Percentiles rank a stretch among this genome's conserved stretches.
phyloP scores from a whole-genome alignment of 2,113 vertebrate species.

The Ascaphus truei region DNA sequence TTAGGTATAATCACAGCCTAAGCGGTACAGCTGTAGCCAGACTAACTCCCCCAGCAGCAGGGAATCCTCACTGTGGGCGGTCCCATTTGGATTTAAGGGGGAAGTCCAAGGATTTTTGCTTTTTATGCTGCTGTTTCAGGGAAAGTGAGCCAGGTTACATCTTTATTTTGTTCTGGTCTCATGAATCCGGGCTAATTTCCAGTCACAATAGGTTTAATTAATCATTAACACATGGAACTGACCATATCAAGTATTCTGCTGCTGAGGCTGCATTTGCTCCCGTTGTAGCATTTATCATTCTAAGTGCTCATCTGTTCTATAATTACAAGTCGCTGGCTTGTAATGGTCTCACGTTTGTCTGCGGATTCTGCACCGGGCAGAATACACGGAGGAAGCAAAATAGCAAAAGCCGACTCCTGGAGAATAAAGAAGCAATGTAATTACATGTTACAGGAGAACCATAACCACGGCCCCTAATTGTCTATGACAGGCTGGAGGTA shows the following conservation, averaged over 20 bases:
- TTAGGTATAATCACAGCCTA: too few species aligned
- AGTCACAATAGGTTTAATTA: too few species aligned
- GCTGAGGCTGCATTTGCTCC: too few species aligned
- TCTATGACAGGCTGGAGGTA: neutral
- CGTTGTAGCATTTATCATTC: slow-evolving; percentile 6
- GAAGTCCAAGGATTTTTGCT: too few species aligned
- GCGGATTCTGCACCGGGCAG: neutral
- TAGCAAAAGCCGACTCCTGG: neutral
- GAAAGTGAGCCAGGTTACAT: too few species aligned
- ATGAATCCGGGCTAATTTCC: too few species aligned
- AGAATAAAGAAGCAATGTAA: slow-evolving; percentile 21
- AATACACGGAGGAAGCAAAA: neutral
- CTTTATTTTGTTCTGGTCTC: too few species aligned
- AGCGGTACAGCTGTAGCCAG: too few species aligned
- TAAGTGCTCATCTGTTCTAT: neutral
- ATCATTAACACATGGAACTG: neutral
- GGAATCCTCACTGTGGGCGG: too few species aligned
- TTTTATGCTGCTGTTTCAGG: too few species aligned
- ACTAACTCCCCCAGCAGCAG: too few species aligned
- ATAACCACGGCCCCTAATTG: neutral
- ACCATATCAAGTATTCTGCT: neutral
- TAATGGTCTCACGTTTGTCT: neutral
- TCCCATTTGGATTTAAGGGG: too few species aligned
- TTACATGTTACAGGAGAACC: slow-evolving; percentile 16
- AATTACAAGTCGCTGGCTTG: slow-evolving; percentile 7